Base-by-base conservation (phyloP, 2,797 vertebrate species). In the Pyrocephalus nanus region DNA sequence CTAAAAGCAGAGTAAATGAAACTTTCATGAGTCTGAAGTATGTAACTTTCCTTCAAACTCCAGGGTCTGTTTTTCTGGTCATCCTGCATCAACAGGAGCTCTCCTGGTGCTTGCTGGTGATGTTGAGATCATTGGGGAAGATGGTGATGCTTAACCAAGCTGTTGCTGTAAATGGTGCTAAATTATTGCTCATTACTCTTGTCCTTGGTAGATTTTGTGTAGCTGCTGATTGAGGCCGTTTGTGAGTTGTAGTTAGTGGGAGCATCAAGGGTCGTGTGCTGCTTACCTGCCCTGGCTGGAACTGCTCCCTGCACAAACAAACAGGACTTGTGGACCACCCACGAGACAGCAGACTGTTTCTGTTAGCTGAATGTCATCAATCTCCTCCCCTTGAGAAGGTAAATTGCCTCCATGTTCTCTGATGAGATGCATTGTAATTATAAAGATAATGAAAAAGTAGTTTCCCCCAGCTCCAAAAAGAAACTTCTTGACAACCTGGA, bases 401-500 rank as follows among this genome's bases (percentile, higher is more conserved):
- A 51, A 66, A 85, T 48, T 87, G 23, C 27, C 9, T 17, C 67
- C 7, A 1, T 45, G 34, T 15, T 2, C 23, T 84, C 42, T 65
- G 25, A 50, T 70, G 38, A 57, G 22, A 69, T 29, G 6, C 43
- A 13, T 30, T 66, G 67, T 47, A 71, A 70, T 48, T 87, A 20
- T 6, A 9, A n/a, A 13, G 30, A 58, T 27, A 67, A 53, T 23
- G 2, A 51, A 71, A 69, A 60, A 30, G 12, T 19, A 13, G 1
- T 48, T 47, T 64, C 38, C 26, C 17, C 11, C 0, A 0, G 13
- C 13, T 25, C 36, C 55, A 18, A 45, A 70, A 82, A 64, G 19
- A 50, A 36, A 26, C 20, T 26, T 83, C 1, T 48, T 40, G 19
- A 29, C 6, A 51, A 50, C 9, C 7, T 36, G 32, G 25, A 2